Conservation (phyloP, 1,140 invertebrate species). For the Bombus balteatus region DNA sequence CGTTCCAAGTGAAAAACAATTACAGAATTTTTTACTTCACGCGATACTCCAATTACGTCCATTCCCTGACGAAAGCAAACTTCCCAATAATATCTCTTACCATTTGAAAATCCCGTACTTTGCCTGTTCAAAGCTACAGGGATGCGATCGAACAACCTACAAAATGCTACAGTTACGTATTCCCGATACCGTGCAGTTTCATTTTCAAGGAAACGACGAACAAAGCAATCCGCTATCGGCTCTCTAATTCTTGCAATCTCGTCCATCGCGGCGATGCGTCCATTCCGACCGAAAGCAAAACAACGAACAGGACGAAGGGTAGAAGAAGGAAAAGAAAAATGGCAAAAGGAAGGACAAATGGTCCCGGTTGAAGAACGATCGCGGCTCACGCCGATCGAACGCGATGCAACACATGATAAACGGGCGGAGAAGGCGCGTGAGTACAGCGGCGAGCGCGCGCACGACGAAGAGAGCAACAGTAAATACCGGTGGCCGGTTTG, state of each 20-base stretch:
- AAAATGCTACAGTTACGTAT: background rate
- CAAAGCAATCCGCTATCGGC: background rate
- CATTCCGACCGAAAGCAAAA: too few species aligned
- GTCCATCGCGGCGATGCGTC: too few species aligned
- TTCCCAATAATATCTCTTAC: background rate
- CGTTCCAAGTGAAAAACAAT: background rate
- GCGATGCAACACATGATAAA: slow-evolving; percentile 32
- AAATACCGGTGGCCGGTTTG: slow-evolving; percentile 56
- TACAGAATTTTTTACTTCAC: background rate
- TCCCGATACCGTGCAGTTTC: too few species aligned
- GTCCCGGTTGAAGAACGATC: slow-evolving; percentile 12
- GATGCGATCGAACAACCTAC: background rate
- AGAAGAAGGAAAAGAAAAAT: background rate
- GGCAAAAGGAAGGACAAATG: background rate
- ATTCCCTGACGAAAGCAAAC: background rate
- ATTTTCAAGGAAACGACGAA: background rate
- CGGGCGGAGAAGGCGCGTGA: background rate
- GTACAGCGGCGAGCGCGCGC: background rate
- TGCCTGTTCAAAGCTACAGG: background rate
- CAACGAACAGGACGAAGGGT: background rate
- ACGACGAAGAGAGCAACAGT: slow-evolving; percentile 38
- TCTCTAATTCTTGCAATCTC: background rate
- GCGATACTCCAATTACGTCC: background rate
- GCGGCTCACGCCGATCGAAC: background rate
- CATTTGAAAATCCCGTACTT: background rate